Base-by-base conservation (phyloP, 2,888 invertebrate genomes). In the Ennomos quercinarius region DNA sequence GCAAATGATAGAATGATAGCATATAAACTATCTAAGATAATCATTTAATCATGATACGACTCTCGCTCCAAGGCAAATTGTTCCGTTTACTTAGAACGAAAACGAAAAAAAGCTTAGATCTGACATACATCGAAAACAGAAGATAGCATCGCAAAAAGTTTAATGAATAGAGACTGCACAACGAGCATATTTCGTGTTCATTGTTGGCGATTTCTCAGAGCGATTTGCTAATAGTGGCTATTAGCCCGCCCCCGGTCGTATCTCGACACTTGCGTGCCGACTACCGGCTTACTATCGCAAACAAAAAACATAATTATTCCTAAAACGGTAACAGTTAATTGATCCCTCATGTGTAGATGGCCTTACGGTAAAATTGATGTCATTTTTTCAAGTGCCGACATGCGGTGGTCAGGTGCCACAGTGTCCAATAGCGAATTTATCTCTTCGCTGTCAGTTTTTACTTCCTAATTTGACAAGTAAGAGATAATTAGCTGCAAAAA, bases 121-220 rank as follows among this genome's bases (percentile, higher is more conserved):
- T 67, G 88, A 83, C 88, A 88, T 72, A 89, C 82, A 89, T 89
- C 83, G 78, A 79, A 81, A 80, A 83, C 78, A 80, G 77, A 77
- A 82, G 85, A 84, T 83, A 77, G 77, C 72, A 79, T 80, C 75
- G 80, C 78, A 42, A 58, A 84, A 87, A 86, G 72, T 78, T 78
- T 84, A 89, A 87, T 86, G 84, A 90, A 89, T 89, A 84, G 80
- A 27, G 82, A 83, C 78, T 71, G 70, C 75, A 81, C 86, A 84
- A 87, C 84, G 87, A 84, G 81, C 80, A 81, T 85, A 84, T 89
- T 88, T 81, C 86, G 88, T 88, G 89, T 80, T 87, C 87, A 89
- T 91, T 91, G 89, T 89, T 84, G 83, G 74, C 80, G 86, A 90
- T 91, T 88, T 90, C 90, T 84, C 84, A 84, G 80, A 81, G 84